Percentiles rank a stretch among this genome's conserved stretches.
Evolutionary conservation across 2,888 invertebrate species (phyloP).

Genomic region (Phragmatobia fuliginosa): DNA sequence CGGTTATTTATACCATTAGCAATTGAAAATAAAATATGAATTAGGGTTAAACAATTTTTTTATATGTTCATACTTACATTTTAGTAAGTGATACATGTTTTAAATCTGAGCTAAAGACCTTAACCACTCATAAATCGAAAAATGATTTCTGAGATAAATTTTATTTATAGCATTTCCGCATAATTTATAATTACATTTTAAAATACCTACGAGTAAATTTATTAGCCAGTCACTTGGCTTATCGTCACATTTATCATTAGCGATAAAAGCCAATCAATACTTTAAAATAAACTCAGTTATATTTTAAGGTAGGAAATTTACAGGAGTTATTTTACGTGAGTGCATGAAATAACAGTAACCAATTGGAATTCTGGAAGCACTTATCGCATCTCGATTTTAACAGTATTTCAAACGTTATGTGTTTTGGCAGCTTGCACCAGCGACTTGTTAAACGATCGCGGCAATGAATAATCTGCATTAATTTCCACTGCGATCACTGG

Average conservation of each 20-base stretch:
- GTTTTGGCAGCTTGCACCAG: conserved; percentile 51
- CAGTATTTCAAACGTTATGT: conserved; percentile 38
- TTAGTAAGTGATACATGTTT: neutral
- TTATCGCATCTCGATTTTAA: conserved; percentile 33
- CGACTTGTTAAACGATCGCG: conserved; percentile 22
- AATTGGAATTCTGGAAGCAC: conserved; percentile 28
- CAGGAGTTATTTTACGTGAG: conserved; percentile 24
- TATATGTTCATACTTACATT: neutral
- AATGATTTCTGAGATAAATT: conserved; percentile 25
- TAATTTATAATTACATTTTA: conserved; percentile 23
- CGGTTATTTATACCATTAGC: no score
- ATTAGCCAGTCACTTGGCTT: neutral
- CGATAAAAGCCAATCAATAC: conserved; percentile 31
- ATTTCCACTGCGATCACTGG: neutral
- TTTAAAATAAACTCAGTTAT: conserved; percentile 21
- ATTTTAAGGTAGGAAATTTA: conserved; percentile 23
- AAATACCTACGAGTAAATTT: conserved; percentile 32
- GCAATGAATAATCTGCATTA: conserved; percentile 7
- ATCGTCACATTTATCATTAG: conserved; percentile 26
- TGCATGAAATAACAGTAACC: conserved; percentile 29
- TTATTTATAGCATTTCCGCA: conserved; percentile 25
- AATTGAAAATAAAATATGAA: neutral
- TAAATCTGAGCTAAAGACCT: neutral
- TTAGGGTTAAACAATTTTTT: neutral
- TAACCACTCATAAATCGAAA: conserved; percentile 14